Base-by-base conservation (phyloP, 2,797 vertebrate genomes). In the Xenopus petersii region DNA sequence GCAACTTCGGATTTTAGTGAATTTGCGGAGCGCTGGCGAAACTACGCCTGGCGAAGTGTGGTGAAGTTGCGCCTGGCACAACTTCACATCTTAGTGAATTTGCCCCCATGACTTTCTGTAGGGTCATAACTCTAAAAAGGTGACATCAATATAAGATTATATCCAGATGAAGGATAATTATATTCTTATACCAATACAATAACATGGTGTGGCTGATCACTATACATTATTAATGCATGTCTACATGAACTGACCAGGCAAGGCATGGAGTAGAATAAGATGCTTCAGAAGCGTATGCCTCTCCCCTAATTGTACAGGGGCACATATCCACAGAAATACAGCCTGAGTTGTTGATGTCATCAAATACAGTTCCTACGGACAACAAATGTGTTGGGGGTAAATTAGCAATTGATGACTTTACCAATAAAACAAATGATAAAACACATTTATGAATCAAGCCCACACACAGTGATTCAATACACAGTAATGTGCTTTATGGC, bases 341-440 rank as follows among this genome's bases (percentile, higher is more conserved):
- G 73, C 92, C 92, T 0, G 60, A 55, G 36, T 83, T 85, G 65
- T 82, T 82, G 2, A 92, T 80, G 5, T 93, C 92, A n/a, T 93
- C 92, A 12, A 88, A 83, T 6, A 93, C 88, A 64, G 33, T 90
- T 68, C 90, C 92, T 93, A 75, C 5, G 58, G 4, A 48, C 16
- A 13, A 16, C 21, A 58, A 63, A n/a, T 13, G 10, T 30, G 4
- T 54, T 30, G 0, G 12, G n/a, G 55, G 9, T 58, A 17, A 58
- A 58, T 49, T 10, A 49, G 47, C 12, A 49, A 10, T 49, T 30
- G 26, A 30, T 30, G 26, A 30, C 26, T 30, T 30, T 2, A 30
- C 26, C 26, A 30, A 30, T 30, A 30, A 30, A 2, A 30, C 4
- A 30, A 30, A 30, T 30, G 26, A 1, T 30, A 42, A 42, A 42